These are phyloP conservation scores for Cephus runcator DNA, from an alignment of 2,888 invertebrate species.

Conservation along the genomic window DNA sequence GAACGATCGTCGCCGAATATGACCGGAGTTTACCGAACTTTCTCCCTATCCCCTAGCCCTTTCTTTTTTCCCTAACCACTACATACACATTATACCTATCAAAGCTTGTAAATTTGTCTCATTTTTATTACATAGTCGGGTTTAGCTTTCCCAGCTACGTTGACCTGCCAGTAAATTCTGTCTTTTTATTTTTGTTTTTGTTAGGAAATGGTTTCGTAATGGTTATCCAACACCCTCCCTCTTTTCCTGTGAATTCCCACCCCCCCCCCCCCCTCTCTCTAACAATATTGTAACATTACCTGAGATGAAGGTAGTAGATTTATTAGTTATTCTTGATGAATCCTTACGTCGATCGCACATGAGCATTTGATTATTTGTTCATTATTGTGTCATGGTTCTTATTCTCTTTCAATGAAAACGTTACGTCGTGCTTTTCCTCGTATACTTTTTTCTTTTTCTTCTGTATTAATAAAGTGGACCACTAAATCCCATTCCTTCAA, in stretches of 20 bases:
- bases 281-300: background rate
- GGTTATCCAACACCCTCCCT: background rate
- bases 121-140: background rate
- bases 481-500: background rate
- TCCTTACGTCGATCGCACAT: no score
- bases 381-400: background rate
- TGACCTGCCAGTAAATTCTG: background rate
- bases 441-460: background rate
- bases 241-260: background rate
- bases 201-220: background rate
- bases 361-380: no score
- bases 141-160: background rate
- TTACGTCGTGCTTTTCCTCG: background rate
- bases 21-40: background rate
- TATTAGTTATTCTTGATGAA: background rate
- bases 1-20: slow-evolving; percentile 29
- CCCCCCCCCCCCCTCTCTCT: background rate
- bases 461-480: background rate
- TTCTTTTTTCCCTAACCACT: background rate
- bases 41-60: no score
- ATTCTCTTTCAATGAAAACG: background rate
- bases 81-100: background rate
- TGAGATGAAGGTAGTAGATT: background rate
- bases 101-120: background rate
- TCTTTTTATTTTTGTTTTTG: background rate